Base-by-base conservation (phyloP, 2,797 vertebrate genomes). In the Pseudopleuronectes americanus region DNA sequence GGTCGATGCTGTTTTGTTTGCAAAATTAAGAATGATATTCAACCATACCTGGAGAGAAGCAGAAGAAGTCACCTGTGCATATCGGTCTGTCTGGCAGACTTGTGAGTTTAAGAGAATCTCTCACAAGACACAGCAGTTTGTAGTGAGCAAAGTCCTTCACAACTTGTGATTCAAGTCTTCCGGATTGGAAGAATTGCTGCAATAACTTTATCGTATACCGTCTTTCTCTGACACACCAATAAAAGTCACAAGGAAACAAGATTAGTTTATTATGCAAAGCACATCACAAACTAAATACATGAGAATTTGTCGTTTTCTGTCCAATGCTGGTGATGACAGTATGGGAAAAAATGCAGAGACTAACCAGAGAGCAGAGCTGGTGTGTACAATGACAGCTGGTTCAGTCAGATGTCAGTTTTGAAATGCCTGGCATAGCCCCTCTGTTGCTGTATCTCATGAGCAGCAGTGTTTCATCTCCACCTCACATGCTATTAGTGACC, bases 141-240 rank as follows among this genome's bases (percentile, higher is more conserved):
- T 26, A 26, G 47, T 3, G 92, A 51, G 51, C 93, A 94, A 94
- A 94, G 94, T 94, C 92, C 93, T 79, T 7, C 57, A 66, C 78
- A 88, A 79, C 90, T 88, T 88, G 90, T 91, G 89, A 92, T 85
- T 67, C n/a, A 3, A 54, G 9, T 24, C 62, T 53, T 80, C 84
- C 76, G 72, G 83, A 76, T 43, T 63, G 63, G 24, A 78, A 10
- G 24, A 63, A 54, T 41, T 68, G 22, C 28, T 4, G 58, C 51
- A 41, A 13, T 69, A 41, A 69, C 55, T 45, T 80, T 57, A 56
- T 22, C 54, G 70, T 52, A 84, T 72, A 45, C 43, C n/a, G n/a
- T n/a, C 61, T 47, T 19, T 54, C 17, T 33, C 2, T 59, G 31
- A 62, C n/a, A 17, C 21, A 53, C n/a, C 54, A 60, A 36, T 22